phyloP scores from a whole-genome alignment of 2,113 vertebrate genomes.

The Typhlomys cinereus region DNA sequence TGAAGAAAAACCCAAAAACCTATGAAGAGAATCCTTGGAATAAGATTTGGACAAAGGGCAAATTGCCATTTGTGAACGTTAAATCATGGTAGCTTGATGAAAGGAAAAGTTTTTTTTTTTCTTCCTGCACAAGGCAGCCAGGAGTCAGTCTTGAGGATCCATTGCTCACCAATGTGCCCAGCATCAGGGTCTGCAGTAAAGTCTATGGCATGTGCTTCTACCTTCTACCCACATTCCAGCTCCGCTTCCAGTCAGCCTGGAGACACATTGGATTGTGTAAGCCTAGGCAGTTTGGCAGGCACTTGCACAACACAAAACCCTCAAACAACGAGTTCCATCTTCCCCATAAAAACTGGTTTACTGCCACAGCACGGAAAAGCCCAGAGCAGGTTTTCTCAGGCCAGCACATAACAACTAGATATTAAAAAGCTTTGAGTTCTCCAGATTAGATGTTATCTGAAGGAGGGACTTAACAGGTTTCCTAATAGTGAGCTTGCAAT shows the following conservation, averaged over 20 bases:
- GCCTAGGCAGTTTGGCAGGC: not conserved
- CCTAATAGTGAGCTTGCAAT: constrained; percentile 11
- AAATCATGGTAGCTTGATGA: not conserved
- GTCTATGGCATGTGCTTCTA: not conserved
- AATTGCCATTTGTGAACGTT: not conserved
- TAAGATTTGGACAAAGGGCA: not conserved
- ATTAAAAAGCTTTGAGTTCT: constrained; percentile 49
- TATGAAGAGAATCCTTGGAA: not conserved
- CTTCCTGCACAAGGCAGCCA: not conserved
- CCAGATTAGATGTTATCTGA: constrained; percentile 46
- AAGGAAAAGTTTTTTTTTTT: not conserved
- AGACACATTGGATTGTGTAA: not conserved
- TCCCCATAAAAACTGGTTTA: constrained; percentile 19
- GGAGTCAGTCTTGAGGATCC: not conserved
- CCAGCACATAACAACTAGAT: not conserved
- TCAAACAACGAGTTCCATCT: not conserved
- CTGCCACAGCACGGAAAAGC: not conserved
- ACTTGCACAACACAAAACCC: not conserved
- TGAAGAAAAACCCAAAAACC: not conserved
- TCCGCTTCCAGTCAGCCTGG: constrained; percentile 2
- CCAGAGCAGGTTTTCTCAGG: constrained; percentile 1
- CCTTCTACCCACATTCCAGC: not conserved
- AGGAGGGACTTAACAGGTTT: constrained; percentile 10
- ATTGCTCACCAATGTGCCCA: not conserved
- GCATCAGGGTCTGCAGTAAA: not conserved